Conservation (phyloP, 1,140 invertebrate species). For the Drosophila nigromelanica region DNA sequence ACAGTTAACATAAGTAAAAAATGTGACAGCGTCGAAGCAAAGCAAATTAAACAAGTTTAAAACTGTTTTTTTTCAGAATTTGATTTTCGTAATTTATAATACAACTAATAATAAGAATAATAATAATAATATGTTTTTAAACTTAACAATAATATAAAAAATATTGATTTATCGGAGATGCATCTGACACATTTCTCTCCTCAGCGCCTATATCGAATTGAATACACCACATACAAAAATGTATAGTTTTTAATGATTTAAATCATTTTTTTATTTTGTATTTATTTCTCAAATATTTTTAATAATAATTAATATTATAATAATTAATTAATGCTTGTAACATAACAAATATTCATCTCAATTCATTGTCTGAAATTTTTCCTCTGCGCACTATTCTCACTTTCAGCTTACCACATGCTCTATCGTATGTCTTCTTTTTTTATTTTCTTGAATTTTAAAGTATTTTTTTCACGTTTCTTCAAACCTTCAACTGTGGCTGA, state of each 20-base stretch:
- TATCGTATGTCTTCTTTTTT: conserved; percentile 49
- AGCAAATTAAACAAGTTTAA: conserved; percentile 25
- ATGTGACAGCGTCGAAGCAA: conserved; percentile 15
- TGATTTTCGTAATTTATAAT: conserved; percentile 2
- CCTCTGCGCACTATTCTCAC: conserved; percentile 38
- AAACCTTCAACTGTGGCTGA: conserved; percentile 5
- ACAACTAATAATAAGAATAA: conserved; percentile 24
- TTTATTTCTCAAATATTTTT: conserved; percentile 83
- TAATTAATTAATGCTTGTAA: conserved; percentile 83
- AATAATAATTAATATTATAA: conserved; percentile 83
- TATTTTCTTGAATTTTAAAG: conserved; percentile 30
- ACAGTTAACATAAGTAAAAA: conserved; percentile 32
- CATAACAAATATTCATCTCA: conserved; percentile 80
- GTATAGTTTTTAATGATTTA: conserved; percentile 67
- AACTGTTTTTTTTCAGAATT: conserved; percentile 23
- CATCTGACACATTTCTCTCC: background rate
- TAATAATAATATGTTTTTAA: conserved; percentile 34
- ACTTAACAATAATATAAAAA: conserved; percentile 47
- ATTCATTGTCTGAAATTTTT: conserved; percentile 61
- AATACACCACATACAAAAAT: conserved; percentile 38
- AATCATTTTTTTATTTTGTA: conserved; percentile 78
- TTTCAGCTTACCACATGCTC: conserved; percentile 58
- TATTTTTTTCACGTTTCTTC: conserved; percentile 23
- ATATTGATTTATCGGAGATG: conserved; percentile 14
- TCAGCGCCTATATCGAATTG: conserved; percentile 25